Conservation (phyloP, 2,888 invertebrate species). For the Tetrapedia diversipes region DNA sequence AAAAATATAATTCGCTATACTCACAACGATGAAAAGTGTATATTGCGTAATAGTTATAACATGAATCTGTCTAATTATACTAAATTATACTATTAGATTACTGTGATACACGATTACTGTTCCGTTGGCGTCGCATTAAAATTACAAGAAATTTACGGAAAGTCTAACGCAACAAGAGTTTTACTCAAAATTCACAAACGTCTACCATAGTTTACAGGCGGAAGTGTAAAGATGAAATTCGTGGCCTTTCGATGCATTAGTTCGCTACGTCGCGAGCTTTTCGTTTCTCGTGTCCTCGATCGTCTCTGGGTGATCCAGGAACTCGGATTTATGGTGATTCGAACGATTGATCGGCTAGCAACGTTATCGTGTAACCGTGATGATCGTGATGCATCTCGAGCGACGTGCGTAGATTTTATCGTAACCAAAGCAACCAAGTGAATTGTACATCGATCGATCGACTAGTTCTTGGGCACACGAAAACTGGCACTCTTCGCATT, state of each 20-base stretch:
- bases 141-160: no score
- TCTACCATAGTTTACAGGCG: no score
- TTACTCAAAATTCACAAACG: no score
- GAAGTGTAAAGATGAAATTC: conserved; percentile 46
- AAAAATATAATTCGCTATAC: no score
- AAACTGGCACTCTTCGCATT: conserved; percentile 9
- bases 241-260: conserved; percentile 42
- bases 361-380: background rate
- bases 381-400: conserved; percentile 6
- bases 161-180: no score
- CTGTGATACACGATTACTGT: no score
- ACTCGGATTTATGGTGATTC: background rate
- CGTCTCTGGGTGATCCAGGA: background rate
- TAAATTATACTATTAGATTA: no score
- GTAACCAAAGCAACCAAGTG: conserved; percentile 42
- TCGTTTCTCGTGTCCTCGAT: background rate
- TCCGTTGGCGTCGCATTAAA: no score
- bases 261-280: conserved; percentile 1
- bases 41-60: no score
- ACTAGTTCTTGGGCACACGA: conserved; percentile 1
- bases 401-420: conserved; percentile 23
- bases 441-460: conserved; percentile 35
- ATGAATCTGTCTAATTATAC: no score
- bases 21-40: no score
- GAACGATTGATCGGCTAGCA: background rate